A percentile compares a stretch with the other conserved stretches of the same genome.
These are phyloP conservation scores for Motacilla alba DNA, from an alignment of 2,113 vertebrate species.

Conservation along the genomic window DNA sequence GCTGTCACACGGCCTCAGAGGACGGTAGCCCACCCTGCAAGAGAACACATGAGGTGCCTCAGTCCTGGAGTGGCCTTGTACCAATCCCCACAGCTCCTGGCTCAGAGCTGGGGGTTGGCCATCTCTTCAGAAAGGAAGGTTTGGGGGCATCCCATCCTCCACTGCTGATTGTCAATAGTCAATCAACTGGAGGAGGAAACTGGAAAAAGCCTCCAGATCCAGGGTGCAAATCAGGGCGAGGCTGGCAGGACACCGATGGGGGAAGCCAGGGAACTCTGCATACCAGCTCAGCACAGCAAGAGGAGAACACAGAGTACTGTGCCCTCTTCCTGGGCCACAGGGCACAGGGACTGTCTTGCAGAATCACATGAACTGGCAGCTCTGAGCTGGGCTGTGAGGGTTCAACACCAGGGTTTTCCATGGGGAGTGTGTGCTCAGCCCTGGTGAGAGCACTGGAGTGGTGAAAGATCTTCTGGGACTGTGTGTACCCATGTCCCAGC, in stretches of 20 bases:
- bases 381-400: not conserved
- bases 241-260: not conserved
- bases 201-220: not conserved
- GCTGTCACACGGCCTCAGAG: slow-evolving; percentile 79
- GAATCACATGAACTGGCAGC: not conserved
- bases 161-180: not conserved
- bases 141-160: fast-evolving
- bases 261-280: not conserved
- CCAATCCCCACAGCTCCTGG: not conserved
- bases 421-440: not conserved
- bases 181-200: not conserved
- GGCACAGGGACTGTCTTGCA: not conserved
- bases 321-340: not conserved
- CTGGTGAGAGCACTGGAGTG: fast-evolving
- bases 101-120: fast-evolving
- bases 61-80: not conserved
- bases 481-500: fast-evolving
- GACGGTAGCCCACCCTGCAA: slow-evolving; percentile 35
- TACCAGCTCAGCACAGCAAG: not conserved
- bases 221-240: fast-evolving
- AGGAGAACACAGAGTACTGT: not conserved
- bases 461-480: not conserved
- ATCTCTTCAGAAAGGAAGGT: not conserved
- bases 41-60: not conserved
- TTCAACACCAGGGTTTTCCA: not conserved